Percentiles rank a stretch among this genome's conserved stretches.
Evolutionary conservation across 2,113 vertebrate genomes (phyloP).

Genomic region (Heterochromis multidens): DNA sequence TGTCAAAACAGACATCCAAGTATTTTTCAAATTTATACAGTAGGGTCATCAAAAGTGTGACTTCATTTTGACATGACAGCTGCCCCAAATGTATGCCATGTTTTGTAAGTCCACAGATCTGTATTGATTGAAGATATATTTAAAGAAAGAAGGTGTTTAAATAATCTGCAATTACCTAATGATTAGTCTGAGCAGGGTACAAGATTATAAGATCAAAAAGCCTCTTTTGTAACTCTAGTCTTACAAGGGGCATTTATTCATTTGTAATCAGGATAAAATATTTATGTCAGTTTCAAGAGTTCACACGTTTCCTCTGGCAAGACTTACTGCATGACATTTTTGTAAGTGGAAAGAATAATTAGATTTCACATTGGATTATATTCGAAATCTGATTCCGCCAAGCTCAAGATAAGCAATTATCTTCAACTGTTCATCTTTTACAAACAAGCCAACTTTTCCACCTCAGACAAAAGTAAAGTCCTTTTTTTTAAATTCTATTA

Average conservation of each 20-base stretch:
- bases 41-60: background rate
- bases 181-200: background rate
- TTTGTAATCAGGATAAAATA: background rate
- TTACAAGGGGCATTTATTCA: background rate
- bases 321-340: background rate
- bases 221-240: background rate
- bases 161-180: background rate
- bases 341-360: background rate
- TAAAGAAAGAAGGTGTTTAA: background rate
- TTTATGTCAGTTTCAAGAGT: background rate
- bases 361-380: background rate
- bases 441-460: background rate
- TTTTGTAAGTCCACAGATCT: background rate
- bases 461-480: background rate
- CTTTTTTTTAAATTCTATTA: background rate
- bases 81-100: background rate
- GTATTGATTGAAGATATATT: background rate
- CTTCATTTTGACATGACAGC: background rate
- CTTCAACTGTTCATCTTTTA: background rate
- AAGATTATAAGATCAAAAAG: background rate
- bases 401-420: background rate
- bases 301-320: background rate
- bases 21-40: background rate
- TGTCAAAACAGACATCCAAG: background rate
- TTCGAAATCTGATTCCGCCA: background rate